These are phyloP conservation scores for Drosophila bifasciata DNA, from an alignment of 1,140 invertebrate species.

Conservation along the genomic window DNA sequence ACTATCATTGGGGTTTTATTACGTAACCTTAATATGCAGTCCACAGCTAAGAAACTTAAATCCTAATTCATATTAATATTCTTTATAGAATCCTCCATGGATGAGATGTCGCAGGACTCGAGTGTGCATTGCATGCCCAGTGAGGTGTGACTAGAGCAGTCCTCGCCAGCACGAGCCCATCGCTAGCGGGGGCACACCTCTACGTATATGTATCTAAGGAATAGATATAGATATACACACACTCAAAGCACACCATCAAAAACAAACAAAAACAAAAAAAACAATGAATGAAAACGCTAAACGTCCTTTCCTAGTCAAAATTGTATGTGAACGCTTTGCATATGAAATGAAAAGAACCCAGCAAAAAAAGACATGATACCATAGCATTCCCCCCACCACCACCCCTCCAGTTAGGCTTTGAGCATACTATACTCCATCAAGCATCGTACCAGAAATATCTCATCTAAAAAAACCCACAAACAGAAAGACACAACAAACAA, in stretches of 20 bases:
- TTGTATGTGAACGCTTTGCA: constrained; percentile 65
- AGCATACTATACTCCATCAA: constrained; percentile 51
- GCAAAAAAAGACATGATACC: constrained; percentile 23
- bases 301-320: constrained; percentile 84
- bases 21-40: too few relatives aligned
- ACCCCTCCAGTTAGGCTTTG: constrained; percentile 58
- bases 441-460: constrained; percentile 43
- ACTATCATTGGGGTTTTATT: too few relatives aligned
- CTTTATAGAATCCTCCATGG: constrained; percentile 89
- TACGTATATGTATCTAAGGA: too few relatives aligned
- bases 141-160: constrained; percentile 86
- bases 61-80: not conserved
- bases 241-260: not conserved
- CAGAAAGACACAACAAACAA: constrained; percentile 23
- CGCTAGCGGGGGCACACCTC: constrained; percentile 49
- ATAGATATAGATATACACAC: not conserved
- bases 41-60: not conserved
- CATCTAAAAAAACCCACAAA: constrained; percentile 10
- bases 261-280: not conserved
- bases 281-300: constrained; percentile 35
- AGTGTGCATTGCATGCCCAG: constrained; percentile 91
- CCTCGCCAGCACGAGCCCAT: constrained; percentile 69
- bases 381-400: constrained; percentile 36
- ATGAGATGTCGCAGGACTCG: constrained; percentile 92
- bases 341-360: constrained; percentile 18